Evolutionary conservation across 2,113 vertebrate species (phyloP), one percentile per base, ranked within the genome.

Genomic region (Chloebia gouldiae): DNA sequence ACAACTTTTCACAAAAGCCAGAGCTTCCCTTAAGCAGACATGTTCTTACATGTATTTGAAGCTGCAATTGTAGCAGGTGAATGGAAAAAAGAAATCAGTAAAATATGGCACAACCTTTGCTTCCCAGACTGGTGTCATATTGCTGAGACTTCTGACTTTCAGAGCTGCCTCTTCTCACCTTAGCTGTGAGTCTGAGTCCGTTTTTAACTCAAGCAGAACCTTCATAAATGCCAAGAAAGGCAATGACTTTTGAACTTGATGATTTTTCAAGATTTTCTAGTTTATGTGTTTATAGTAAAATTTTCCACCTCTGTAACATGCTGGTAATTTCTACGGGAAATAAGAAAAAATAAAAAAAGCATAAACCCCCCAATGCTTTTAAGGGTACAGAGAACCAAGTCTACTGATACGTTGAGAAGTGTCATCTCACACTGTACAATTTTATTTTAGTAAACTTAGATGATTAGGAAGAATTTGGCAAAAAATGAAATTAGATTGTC

Each of bases 241-340:
- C 13, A 66, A 59, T 24, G 9, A 86, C 82, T 39, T 28, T 51
- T 57, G 40, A 80, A 65, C 33, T 27, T 54, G 30, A 39, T 37
- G 64, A 81, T 82, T 89, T 82, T 90, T 39, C 35, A 89, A 81
- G 37, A 80, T 88, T 88, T 96, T 80, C 42, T 71, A 60, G 18
- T 50, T 82, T 90, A 65, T 33, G 23, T 60, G 19, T 70, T 75
- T 68, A 45, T 23, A 64, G 20, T 15, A 70, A 70, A 20, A 10
- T 24, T 75, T 75, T 15, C 19, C 9, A 8, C 18, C 31, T 57
- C 13, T 81, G 14, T 69, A 61, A 50, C 13, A 56, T 35, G 9
- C 21, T 80, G 37, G 27, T 50, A 33, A 53, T 69, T 90, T 68
- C 82, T 72, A 65, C 8, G 79, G 37, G 15, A 80, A 89, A 80